Conservation (phyloP, 2,888 invertebrate genomes). For the Dasypogon diadema region DNA sequence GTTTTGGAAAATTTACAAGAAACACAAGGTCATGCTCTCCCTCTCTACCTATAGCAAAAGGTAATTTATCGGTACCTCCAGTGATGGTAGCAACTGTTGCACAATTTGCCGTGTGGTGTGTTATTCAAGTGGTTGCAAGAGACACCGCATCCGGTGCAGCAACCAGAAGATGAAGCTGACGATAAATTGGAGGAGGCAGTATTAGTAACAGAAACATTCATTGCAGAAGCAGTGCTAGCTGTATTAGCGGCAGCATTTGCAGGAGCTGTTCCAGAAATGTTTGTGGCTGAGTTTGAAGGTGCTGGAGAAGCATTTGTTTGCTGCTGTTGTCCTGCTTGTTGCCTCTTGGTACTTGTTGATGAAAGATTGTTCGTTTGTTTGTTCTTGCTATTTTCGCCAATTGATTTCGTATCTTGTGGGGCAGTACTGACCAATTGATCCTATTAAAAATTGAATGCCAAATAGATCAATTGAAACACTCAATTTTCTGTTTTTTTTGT, state of each 20-base stretch:
- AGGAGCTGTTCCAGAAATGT: conserved; percentile 18
- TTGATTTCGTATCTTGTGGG: conserved; percentile 60
- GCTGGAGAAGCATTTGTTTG: conserved; percentile 46
- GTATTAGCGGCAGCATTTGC: conserved; percentile 16
- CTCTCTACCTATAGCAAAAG: conserved; percentile 13
- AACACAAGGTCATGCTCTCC: conserved; percentile 52
- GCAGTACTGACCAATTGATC: conserved; percentile 60
- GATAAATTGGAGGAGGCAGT: conserved; percentile 19
- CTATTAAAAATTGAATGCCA: conserved; percentile 54
- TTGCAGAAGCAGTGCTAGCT: conserved; percentile 37
- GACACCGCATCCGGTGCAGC: conserved; percentile 75
- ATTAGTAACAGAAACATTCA: conserved; percentile 34
- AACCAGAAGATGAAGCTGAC: conserved; percentile 59
- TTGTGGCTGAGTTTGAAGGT: conserved; percentile 44
- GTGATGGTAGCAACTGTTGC: conserved; percentile 87
- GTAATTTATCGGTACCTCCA: conserved; percentile 79
- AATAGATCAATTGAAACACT: conserved; percentile 23
- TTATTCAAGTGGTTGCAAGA: conserved; percentile 80
- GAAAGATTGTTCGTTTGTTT: conserved; percentile 57
- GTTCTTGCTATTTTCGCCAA: conserved; percentile 58
- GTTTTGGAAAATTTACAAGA: conserved; percentile 34
- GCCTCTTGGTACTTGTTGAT: conserved; percentile 55
- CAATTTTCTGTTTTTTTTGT: conserved; percentile 12
- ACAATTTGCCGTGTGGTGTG: conserved; percentile 82
- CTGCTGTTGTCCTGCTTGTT: conserved; percentile 57